Conservation (phyloP, 2,113 vertebrate genomes). For the Okapia johnstoni region DNA sequence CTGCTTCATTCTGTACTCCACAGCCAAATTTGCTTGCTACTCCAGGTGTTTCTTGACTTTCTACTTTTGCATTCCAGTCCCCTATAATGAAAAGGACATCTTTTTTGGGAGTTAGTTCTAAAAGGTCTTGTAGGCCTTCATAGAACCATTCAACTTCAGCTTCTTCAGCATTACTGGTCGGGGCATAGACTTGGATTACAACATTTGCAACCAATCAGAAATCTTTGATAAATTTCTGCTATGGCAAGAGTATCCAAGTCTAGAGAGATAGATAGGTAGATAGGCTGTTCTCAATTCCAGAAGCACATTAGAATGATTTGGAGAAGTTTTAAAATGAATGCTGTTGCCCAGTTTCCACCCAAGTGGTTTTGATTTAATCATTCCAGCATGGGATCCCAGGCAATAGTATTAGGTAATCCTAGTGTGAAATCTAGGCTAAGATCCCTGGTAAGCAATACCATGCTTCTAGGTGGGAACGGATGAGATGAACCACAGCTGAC, state of each 20-base stretch:
- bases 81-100: no score
- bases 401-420: neutral
- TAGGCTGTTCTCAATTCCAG: neutral
- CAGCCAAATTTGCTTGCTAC: no score
- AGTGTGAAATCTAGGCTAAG: neutral
- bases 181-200: neutral
- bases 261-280: neutral
- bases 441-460: neutral
- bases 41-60: no score
- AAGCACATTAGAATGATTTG: neutral
- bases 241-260: neutral
- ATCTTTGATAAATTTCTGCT: neutral
- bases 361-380: neutral
- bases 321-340: neutral
- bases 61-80: no score
- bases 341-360: neutral
- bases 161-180: no score
- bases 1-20: no score
- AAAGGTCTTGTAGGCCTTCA: no score
- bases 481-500: neutral
- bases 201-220: neutral
- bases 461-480: neutral
- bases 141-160: no score
- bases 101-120: no score
- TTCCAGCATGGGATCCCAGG: neutral